Conservation (phyloP, 2,797 vertebrate species). For the Mormyrus hasselquistii region DNA sequence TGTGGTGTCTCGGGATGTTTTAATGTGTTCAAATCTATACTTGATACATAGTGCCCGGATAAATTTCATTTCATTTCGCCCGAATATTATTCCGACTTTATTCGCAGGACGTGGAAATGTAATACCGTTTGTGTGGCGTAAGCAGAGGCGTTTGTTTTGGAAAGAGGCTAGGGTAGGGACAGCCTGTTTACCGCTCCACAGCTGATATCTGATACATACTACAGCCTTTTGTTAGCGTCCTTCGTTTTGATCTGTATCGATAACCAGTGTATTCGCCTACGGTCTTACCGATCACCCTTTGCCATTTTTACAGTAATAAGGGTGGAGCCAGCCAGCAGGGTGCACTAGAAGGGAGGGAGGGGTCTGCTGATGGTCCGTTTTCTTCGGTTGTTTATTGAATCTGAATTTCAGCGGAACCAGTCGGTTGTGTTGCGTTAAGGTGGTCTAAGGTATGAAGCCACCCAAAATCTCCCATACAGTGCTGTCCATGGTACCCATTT, state of each 20-base stretch:
- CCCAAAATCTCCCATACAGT: background rate
- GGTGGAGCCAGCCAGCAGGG: background rate
- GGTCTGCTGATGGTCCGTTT: background rate
- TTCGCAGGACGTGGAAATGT: background rate
- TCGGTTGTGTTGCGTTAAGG: background rate
- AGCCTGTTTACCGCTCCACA: background rate
- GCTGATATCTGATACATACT: background rate
- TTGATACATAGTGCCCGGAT: background rate
- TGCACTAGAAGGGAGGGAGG: background rate
- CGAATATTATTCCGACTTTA: background rate
- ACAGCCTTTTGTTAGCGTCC: background rate
- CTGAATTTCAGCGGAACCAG: background rate
- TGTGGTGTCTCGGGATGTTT: background rate
- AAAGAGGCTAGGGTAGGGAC: conserved; percentile 7
- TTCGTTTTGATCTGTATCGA: background rate
- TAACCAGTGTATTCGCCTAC: background rate
- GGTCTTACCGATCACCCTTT: background rate
- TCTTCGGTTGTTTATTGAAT: background rate
- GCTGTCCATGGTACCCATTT: conserved; percentile 19
- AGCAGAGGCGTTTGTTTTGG: conserved; percentile 17
- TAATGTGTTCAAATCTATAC: background rate
- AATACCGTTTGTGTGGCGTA: background rate
- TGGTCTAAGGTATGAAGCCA: background rate
- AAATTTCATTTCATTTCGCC: background rate
- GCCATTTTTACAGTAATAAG: background rate